A percentile compares a stretch with the other conserved stretches of the same genome.
Evolutionary conservation across 2,113 vertebrate species (phyloP).

Genomic region (Hydropotes inermis): DNA sequence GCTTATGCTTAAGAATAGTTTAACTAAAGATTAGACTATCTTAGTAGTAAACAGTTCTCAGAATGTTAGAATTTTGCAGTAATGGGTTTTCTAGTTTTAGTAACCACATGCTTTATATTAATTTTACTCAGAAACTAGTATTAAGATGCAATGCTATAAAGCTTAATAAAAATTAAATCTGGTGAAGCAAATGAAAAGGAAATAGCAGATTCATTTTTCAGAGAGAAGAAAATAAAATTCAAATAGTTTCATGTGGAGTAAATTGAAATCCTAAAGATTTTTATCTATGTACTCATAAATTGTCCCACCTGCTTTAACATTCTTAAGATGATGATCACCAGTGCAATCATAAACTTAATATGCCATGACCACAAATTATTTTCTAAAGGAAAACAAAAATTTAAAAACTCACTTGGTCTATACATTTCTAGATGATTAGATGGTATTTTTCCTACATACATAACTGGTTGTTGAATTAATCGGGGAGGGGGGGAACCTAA

Average conservation of each 20-base stretch:
- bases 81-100: neutral
- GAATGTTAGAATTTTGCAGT: neutral
- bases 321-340: neutral
- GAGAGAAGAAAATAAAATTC: neutral
- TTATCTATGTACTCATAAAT: neutral
- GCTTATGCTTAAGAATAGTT: neutral
- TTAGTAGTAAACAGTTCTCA: neutral
- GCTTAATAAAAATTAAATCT: constrained; percentile 22
- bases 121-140: neutral
- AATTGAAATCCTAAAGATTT: neutral
- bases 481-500: neutral
- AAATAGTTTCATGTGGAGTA: neutral
- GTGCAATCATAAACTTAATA: neutral
- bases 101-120: neutral
- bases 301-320: neutral
- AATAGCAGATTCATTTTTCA: neutral
- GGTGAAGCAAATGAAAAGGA: neutral
- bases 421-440: neutral
- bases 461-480: neutral
- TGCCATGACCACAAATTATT: neutral
- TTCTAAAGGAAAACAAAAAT: neutral
- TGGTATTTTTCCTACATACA: neutral
- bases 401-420: neutral
- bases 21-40: neutral
- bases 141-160: neutral